These are phyloP conservation scores for Cremastinae sp. DNA, from an alignment of 2,888 invertebrate species.

Conservation along the genomic window DNA sequence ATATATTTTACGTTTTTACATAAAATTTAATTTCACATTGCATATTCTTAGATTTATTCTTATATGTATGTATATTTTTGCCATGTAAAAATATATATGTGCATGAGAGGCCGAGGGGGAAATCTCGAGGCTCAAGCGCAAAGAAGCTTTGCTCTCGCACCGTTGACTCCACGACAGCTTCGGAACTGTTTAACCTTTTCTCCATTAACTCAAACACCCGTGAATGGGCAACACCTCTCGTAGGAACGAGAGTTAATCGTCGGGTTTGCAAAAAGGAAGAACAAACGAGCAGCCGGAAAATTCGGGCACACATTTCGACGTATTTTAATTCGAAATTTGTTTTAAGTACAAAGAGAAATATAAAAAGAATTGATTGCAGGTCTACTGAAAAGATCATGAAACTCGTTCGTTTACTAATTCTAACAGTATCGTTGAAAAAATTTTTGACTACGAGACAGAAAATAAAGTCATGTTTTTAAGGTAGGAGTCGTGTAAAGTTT, in stretches of 20 bases:
- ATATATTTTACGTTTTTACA: conserved; percentile 23
- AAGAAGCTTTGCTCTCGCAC: conserved; percentile 49
- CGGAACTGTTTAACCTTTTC: conserved; percentile 35
- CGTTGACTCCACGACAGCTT: conserved; percentile 34
- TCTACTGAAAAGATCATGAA: too few species aligned
- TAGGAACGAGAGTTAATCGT: conserved; percentile 10
- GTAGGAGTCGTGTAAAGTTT: too few species aligned
- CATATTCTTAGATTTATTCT: background rate
- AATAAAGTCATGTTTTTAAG: too few species aligned
- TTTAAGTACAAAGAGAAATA: too few species aligned
- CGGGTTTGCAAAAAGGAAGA: background rate
- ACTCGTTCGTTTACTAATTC: too few species aligned
- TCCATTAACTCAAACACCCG: conserved; percentile 24
- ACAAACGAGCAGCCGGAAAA: too few species aligned
- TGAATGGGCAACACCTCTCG: conserved; percentile 9
- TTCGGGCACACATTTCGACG: too few species aligned
- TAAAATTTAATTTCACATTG: conserved; percentile 11
- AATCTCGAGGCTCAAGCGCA: conserved; percentile 35
- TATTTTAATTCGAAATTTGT: too few species aligned
- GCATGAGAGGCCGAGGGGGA: conserved; percentile 13
- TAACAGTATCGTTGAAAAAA: too few species aligned
- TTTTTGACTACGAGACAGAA: too few species aligned
- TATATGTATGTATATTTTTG: background rate
- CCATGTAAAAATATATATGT: background rate
- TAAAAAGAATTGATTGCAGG: too few species aligned